Conservation (phyloP, 1,140 invertebrate genomes). For the Formica exsecta region DNA sequence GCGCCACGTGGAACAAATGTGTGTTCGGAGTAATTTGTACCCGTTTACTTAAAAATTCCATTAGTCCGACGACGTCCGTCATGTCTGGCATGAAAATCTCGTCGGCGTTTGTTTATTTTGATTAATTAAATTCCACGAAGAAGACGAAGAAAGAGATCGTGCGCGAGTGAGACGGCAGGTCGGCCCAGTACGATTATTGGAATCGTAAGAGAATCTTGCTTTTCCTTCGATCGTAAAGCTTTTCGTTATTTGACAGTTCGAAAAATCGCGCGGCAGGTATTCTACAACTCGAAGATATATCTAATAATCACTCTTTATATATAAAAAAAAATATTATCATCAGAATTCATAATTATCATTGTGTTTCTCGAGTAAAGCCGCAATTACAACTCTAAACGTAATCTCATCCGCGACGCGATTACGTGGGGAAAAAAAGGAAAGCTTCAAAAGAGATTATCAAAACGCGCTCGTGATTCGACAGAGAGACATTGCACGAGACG, state of each 20-base stretch:
- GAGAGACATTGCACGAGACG: conserved; percentile 10
- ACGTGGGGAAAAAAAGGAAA: background rate
- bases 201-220: background rate
- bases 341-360: background rate
- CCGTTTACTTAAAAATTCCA: conserved; percentile 75
- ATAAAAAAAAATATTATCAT: background rate
- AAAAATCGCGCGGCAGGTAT: background rate
- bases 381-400: background rate
- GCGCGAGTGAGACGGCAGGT: background rate
- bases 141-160: too few species aligned
- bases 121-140: conserved; percentile 67
- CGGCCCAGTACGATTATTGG: conserved; percentile 25
- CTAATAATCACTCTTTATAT: background rate
- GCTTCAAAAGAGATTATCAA: conserved; percentile 9
- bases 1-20: conserved; percentile 49
- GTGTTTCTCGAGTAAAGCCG: background rate
- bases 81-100: background rate
- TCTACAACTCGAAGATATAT: too few species aligned
- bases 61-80: conserved; percentile 57
- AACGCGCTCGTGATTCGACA: conserved; percentile 46
- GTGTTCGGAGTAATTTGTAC: conserved; percentile 60
- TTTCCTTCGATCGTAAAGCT: background rate
- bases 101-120: conserved; percentile 70
- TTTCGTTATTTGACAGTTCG: background rate
- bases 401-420: background rate